Conservation (phyloP, 2,888 invertebrate species). For the Hedya salicella region DNA sequence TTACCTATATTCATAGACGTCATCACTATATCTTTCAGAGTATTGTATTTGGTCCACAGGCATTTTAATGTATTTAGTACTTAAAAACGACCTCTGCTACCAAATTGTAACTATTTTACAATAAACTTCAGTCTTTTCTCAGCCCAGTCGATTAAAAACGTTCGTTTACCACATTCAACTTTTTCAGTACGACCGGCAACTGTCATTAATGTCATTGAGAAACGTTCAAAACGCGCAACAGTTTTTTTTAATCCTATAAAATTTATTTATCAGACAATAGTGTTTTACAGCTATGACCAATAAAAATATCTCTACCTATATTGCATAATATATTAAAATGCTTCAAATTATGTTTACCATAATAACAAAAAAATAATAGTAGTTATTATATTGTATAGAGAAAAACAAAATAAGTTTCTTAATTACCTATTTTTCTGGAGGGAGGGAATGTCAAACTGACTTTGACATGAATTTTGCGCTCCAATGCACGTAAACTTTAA, state of each 20-base stretch:
- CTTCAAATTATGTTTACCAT: too few species aligned
- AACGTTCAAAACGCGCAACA: slow-evolving; percentile 18
- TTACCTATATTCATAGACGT: slow-evolving; percentile 94
- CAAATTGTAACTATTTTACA: neutral
- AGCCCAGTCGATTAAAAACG: slow-evolving; percentile 22
- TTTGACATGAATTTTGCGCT: slow-evolving; percentile 29
- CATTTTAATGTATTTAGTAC: slow-evolving; percentile 71
- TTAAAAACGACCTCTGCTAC: neutral
- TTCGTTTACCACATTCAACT: slow-evolving; percentile 39
- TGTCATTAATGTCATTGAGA: slow-evolving; percentile 14
- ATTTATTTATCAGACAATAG: too few species aligned
- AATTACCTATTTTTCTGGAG: slow-evolving; percentile 19
- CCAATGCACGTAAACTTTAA: slow-evolving; percentile 4
- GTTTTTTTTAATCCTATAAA: too few species aligned
- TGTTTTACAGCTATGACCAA: too few species aligned
- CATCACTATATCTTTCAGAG: slow-evolving; percentile 95
- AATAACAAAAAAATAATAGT: neutral
- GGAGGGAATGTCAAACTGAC: slow-evolving; percentile 29
- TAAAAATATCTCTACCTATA: too few species aligned
- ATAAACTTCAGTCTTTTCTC: slow-evolving; percentile 6
- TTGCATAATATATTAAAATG: too few species aligned
- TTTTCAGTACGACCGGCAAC: slow-evolving; percentile 36
- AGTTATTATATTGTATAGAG: neutral
- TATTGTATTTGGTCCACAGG: slow-evolving; percentile 94
- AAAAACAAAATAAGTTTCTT: neutral